Evolutionary conservation across 2,113 vertebrate genomes (phyloP).

Genomic region (Ameiurus melas): DNA sequence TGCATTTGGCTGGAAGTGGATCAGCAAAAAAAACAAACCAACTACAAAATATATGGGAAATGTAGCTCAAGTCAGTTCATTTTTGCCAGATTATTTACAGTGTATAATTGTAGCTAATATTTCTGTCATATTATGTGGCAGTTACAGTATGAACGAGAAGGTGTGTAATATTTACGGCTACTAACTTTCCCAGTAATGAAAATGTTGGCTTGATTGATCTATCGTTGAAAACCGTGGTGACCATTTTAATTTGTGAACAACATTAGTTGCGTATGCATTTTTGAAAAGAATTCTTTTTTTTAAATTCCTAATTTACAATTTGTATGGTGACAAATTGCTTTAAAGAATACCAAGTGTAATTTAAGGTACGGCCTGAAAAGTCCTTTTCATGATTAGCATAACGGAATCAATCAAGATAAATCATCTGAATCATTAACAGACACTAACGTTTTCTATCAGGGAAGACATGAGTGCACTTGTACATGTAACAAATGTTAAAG

Average conservation of each 20-base stretch:
- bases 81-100: slow-evolving; percentile 3
- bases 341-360: background rate
- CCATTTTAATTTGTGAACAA: background rate
- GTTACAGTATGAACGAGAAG: background rate
- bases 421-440: background rate
- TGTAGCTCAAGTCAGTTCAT: background rate
- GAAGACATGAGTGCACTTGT: background rate
- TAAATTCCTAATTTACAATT: background rate
- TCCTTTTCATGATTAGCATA: background rate
- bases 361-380: background rate
- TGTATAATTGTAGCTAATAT: background rate
- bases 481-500: slow-evolving; percentile 3
- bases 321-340: background rate
- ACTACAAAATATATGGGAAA: background rate
- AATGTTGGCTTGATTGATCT: background rate
- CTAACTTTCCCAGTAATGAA: background rate
- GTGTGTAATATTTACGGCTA: background rate
- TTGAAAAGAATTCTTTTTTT: background rate
- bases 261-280: background rate
- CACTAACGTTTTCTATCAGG: background rate
- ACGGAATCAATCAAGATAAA: background rate
- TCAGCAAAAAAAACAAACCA: slow-evolving; percentile 31
- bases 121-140: background rate
- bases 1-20: slow-evolving; percentile 8
- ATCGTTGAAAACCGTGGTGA: background rate